These are phyloP conservation scores for Nesospiza acunhae DNA, from an alignment of 2,113 vertebrate genomes.

Conservation along the genomic window DNA sequence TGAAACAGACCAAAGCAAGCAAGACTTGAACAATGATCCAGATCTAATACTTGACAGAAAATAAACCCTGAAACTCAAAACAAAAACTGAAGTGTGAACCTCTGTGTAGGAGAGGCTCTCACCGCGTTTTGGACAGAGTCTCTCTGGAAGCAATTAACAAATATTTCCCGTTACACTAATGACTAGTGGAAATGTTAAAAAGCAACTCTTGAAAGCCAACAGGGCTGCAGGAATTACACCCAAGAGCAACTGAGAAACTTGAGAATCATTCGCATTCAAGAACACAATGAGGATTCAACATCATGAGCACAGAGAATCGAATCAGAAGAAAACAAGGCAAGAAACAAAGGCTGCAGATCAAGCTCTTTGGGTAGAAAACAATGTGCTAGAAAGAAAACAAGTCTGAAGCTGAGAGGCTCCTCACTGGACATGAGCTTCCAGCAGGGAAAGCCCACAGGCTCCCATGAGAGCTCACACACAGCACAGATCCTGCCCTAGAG, in stretches of 20 bases:
- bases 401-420: background rate
- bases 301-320: background rate
- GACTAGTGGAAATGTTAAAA: constrained; percentile 11
- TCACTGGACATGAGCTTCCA: background rate
- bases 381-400: background rate
- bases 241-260: background rate
- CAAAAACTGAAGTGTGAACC: background rate
- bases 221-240: background rate
- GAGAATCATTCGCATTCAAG: background rate
- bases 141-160: background rate
- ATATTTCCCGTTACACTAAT: background rate
- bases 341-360: background rate
- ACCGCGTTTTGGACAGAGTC: background rate
- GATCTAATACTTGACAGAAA: background rate
- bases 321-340: background rate
- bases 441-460: accelerated
- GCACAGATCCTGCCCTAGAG: background rate
- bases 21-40: background rate
- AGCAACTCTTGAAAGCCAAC: background rate
- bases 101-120: background rate
- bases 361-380: background rate
- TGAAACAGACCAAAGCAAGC: background rate
- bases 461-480: background rate
- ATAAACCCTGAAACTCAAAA: background rate
- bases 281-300: background rate